phyloP scores from a whole-genome alignment of 2,888 invertebrate genomes.

The Pteria penguin region DNA sequence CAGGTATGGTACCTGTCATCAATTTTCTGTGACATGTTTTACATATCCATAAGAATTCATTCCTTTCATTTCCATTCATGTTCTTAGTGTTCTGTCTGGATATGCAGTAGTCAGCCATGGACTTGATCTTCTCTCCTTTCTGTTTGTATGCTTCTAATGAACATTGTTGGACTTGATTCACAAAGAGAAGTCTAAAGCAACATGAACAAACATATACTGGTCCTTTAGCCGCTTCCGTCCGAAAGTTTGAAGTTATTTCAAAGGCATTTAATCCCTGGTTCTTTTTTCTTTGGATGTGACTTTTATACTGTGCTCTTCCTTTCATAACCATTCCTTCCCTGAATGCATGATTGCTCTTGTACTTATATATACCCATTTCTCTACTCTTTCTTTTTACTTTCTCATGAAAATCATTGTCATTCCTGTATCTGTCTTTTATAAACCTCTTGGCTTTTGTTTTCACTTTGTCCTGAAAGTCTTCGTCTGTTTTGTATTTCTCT shows the following conservation, averaged over 20 bases:
- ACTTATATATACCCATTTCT: neutral
- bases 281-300: neutral
- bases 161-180: conserved; percentile 29
- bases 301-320: neutral
- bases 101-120: neutral
- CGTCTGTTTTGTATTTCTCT: neutral
- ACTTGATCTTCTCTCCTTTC: neutral
- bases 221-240: conserved; percentile 2
- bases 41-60: conserved; percentile 9
- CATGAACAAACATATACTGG: conserved; percentile 30
- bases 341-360: neutral
- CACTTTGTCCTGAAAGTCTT: neutral
- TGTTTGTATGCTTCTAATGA: neutral
- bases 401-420: conserved; percentile 15
- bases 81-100: neutral
- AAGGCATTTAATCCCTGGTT: conserved; percentile 6
- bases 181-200: conserved; percentile 26
- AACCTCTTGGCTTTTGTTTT: neutral
- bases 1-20: conserved; percentile 17
- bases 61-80: neutral
- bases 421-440: conserved; percentile 1
- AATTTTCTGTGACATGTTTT: too few species aligned
- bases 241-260: too few species aligned
- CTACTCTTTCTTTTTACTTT: neutral
- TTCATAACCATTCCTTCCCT: neutral